A percentile compares a stretch with the other conserved stretches of the same genome.
Conservation (phyloP, 2,888 invertebrate species). For the Ceriagrion tenellum region DNA sequence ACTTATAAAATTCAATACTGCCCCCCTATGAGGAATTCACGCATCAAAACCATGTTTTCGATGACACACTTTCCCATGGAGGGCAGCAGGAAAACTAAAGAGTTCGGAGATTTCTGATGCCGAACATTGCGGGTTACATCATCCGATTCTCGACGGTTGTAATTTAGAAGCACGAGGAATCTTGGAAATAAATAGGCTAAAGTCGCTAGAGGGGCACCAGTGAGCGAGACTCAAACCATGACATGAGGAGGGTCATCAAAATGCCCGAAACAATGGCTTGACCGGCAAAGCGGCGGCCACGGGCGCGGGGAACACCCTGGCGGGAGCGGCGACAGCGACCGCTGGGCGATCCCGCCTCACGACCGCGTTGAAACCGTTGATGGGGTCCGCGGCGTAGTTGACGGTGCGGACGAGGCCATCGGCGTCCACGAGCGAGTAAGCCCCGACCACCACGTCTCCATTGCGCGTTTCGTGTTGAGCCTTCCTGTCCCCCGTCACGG, state of each 20-base stretch:
- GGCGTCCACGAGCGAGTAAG: constrained; percentile 75
- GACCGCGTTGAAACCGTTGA: constrained; percentile 70
- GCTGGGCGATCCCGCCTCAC: constrained; percentile 61
- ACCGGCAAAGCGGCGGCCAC: not conserved
- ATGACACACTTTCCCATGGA: no score
- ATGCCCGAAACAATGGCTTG: constrained; percentile 38
- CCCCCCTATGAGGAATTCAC: no score
- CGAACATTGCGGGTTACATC: not conserved
- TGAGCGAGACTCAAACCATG: not conserved
- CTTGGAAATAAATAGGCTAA: not conserved
- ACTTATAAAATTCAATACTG: no score
- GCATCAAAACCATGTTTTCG: no score
- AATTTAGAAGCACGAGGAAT: not conserved
- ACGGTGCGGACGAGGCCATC: constrained; percentile 75
- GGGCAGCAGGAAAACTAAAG: no score
- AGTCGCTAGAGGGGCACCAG: not conserved
- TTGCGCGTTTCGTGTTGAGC: constrained; percentile 74
- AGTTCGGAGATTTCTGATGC: not conserved
- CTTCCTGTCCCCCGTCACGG: constrained; percentile 74
- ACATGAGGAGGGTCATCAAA: not conserved
- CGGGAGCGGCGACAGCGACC: constrained; percentile 28
- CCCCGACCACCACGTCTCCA: constrained; percentile 75
- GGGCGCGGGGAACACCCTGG: not conserved
- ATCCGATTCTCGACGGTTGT: not conserved
- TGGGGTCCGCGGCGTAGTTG: constrained; percentile 76